Base-by-base conservation (phyloP, 2,888 invertebrate species). In the Chloroclysta siterata region DNA sequence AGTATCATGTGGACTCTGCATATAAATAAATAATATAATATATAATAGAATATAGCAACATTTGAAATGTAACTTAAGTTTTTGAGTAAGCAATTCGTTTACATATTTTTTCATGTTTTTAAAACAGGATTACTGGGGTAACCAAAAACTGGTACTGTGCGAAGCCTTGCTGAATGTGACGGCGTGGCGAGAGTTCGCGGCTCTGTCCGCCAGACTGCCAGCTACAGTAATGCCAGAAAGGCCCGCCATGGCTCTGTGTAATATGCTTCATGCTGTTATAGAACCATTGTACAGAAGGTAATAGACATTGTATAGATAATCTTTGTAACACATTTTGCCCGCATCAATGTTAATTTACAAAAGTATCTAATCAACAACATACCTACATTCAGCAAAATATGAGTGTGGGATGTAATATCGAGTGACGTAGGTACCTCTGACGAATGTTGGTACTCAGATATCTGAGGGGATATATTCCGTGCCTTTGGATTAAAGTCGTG, bases 141-240 rank as follows among this genome's bases (percentile, higher is more conserved):
- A 99, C 92, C 99, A 99, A 88, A 99, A 99, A 89, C 95, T 99
- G 76, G 97, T 98, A 29, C 93, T 99, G 28, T 96, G 98, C 76
- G 97, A 98, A 83, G 98, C 98, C 0, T 89, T 99, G 53, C 84
- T 99, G 8, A 95, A 95, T 69, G 95, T 98, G 71, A 98, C 98
- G 0, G 98, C 98, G 75, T 99, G 99, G 99, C 94, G 95, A 15
- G 96, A 96, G 78, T 98, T 98, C 3, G 94, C 95, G 66, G 94
- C 94, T 70, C 93, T 99, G 63, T 95, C 97, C 33, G 95, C 96
- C 72, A 94, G 96, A 59, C 92, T 99, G 66, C 99, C 99, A 0
- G 95, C 96, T 62, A 95, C 95, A 71, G 95, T 96, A 10, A 94
- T 97, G 68, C 95, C 97, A 42, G 95, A 97, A 78, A 95, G 96